A percentile compares a stretch with the other conserved stretches of the same genome.
These are phyloP conservation scores for Eurois occulta DNA, from an alignment of 2,888 invertebrate genomes.

Conservation along the genomic window DNA sequence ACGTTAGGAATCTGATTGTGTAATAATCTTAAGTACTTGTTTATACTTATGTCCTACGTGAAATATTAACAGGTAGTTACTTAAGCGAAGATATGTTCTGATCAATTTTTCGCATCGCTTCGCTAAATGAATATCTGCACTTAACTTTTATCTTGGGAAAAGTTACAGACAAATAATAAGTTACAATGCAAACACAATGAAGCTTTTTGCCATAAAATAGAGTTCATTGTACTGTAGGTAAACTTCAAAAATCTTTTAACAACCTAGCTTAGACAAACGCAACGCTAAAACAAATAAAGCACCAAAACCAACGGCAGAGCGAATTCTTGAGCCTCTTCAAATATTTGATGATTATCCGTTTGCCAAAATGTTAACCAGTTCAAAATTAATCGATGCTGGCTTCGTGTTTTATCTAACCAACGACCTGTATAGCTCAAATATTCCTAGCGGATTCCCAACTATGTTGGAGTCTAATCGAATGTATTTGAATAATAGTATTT, in stretches of 20 bases:
- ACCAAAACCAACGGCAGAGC: background rate
- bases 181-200: slow-evolving; percentile 12
- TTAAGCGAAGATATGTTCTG: background rate
- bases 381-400: background rate
- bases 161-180: slow-evolving; percentile 32
- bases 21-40: background rate
- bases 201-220: background rate
- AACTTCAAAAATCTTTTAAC: background rate
- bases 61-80: background rate
- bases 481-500: background rate
- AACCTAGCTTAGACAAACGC: background rate
- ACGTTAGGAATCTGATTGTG: background rate
- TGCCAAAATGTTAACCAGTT: background rate
- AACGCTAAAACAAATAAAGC: background rate
- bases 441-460: background rate
- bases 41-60: background rate
- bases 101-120: background rate
- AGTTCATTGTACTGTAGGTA: slow-evolving; percentile 23
- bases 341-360: slow-evolving; percentile 19
- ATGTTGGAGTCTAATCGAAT: background rate
- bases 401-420: background rate
- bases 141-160: background rate
- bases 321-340: background rate
- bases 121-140: background rate
- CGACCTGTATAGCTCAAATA: background rate